Base-by-base conservation (phyloP, 2,888 invertebrate genomes). In the Leptinotarsa tumamoca region DNA sequence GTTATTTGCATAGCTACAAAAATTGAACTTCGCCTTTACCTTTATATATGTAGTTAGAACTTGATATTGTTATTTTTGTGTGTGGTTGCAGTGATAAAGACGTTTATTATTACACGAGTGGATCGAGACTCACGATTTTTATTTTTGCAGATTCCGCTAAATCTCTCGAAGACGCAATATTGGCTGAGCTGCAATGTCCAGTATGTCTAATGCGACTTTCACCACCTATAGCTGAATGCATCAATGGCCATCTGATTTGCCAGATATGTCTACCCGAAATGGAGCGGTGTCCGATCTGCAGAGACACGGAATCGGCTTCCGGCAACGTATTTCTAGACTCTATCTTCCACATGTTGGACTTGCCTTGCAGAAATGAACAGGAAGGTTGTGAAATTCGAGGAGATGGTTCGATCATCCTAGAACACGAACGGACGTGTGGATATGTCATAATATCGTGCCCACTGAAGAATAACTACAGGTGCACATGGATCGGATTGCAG, bases 161-260 rank as follows among this genome's bases (percentile, higher is more conserved):
- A 33, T 33, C 33, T 33, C 33, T 33, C 33, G 73, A 68, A 14
- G 52, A 69, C 15, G 33, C 58, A 4, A 56, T 54, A 14, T n/a
- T 63, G 13, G 21, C 21, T 14, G 52, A 69, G 33, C 23, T 73
- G 7, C 7, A 5, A 33, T 86, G 86, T 71, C 82, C 84, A 17
- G 70, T 83, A 4, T 86, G 86, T 69, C 68, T 78, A 1, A 80
- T 82, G 13, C 76, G 78, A 21, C 80, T 84, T 80, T 71, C 66
- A n/a, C 76, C 79, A 17, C 85, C 85, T 5, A 85, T 85, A 5
- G 33, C 69, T 3, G 82, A 82, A 67, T 86, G 86, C 71, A 66
- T 68, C 63, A 78, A 72, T 4, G 84, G 83, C 1, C 85, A 86
- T 70, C 81, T 81, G 68, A 79, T 82, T 68, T 85, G 85, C 74